phyloP scores from a whole-genome alignment of 1,140 invertebrate genomes.

The Drosophila nigrodunni region DNA sequence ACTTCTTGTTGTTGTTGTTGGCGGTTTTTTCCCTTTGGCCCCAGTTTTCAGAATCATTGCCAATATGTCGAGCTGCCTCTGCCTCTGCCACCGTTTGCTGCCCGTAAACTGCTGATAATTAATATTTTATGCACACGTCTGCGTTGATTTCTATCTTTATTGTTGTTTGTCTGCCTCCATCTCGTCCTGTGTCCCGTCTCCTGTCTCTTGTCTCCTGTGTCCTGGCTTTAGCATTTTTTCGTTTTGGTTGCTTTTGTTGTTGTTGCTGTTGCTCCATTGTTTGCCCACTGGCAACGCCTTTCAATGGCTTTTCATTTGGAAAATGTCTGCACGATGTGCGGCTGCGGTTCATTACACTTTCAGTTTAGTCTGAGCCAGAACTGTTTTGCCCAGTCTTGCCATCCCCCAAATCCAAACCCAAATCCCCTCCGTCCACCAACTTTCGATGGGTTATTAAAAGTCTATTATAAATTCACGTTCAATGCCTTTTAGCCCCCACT shows the following conservation, averaged over 20 bases:
- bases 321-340: conserved; percentile 78
- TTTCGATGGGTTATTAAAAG: conserved; percentile 69
- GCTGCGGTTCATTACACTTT: conserved; percentile 78
- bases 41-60: conserved; percentile 69
- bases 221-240: conserved; percentile 33
- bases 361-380: conserved; percentile 67
- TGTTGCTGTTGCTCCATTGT: conserved; percentile 50
- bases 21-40: conserved; percentile 35
- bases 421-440: too few species aligned
- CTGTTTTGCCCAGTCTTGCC: background rate
- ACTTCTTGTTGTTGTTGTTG: conserved; percentile 24
- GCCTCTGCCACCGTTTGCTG: conserved; percentile 28
- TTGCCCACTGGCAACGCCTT: conserved; percentile 73
- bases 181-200: background rate
- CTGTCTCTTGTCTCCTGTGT: conserved; percentile 2
- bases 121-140: conserved; percentile 84
- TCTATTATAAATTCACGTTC: conserved; percentile 74
- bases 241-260: conserved; percentile 14
- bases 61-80: conserved; percentile 55
- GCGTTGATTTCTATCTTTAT: conserved; percentile 83
- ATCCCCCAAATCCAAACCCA: too few species aligned
- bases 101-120: conserved; percentile 80
- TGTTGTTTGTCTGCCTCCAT: conserved; percentile 73
- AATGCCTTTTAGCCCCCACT: conserved; percentile 25
- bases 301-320: conserved; percentile 76